A percentile compares a stretch with the other conserved stretches of the same genome.
These are phyloP conservation scores for Drosophila kanekoi DNA, from an alignment of 2,888 invertebrate species.

Conservation along the genomic window DNA sequence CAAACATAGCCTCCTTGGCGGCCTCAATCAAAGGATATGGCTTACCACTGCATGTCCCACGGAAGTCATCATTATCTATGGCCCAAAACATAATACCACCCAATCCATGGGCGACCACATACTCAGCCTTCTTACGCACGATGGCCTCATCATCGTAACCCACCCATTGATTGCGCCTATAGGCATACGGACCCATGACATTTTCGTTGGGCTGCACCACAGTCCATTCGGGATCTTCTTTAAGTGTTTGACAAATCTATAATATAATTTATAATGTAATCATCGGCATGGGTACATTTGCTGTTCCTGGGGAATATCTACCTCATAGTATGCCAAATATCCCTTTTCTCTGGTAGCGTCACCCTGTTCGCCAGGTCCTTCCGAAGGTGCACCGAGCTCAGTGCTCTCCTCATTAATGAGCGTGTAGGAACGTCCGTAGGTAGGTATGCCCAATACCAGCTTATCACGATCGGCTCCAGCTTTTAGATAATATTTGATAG, in stretches of 20 bases:
- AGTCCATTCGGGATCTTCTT: slow-evolving; percentile 91
- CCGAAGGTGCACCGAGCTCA: slow-evolving; percentile 94
- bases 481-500: slow-evolving; percentile 92
- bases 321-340: slow-evolving; percentile 96
- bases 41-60: slow-evolving; percentile 94
- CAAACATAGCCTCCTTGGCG: slow-evolving; percentile 92
- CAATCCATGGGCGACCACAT: slow-evolving; percentile 92
- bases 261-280: not conserved
- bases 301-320: slow-evolving; percentile 77
- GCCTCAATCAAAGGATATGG: slow-evolving; percentile 96
- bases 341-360: slow-evolving; percentile 96
- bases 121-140: slow-evolving; percentile 92
- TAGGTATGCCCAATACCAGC: slow-evolving; percentile 94
- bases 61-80: slow-evolving; percentile 97
- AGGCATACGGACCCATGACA: slow-evolving; percentile 96
- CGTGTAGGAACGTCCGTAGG: slow-evolving; percentile 96
- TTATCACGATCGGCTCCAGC: slow-evolving; percentile 92
- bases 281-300: not conserved
- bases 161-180: slow-evolving; percentile 95
- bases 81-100: slow-evolving; percentile 90
- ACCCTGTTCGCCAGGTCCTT: slow-evolving; percentile 96
- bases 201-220: slow-evolving; percentile 92
- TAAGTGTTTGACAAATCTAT: slow-evolving; percentile 94
- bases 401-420: slow-evolving; percentile 93
- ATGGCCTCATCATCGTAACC: slow-evolving; percentile 96